Base-by-base conservation (phyloP, 2,888 invertebrate species). In the Smittia aterrima region DNA sequence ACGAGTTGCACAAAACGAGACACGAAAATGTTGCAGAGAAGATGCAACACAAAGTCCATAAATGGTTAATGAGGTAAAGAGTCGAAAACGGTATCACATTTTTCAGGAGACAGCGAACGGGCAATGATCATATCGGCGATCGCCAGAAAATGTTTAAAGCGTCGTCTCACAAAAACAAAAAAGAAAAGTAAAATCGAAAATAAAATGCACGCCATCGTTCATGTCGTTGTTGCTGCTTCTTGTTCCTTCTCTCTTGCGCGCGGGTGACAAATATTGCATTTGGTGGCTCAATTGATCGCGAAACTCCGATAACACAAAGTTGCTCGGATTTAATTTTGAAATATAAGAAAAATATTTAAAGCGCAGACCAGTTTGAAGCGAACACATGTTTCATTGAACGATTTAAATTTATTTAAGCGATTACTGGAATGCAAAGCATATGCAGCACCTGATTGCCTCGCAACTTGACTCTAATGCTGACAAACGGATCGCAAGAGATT, bases 51-150 rank as follows among this genome's bases (percentile, higher is more conserved):
- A n/a, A 24, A 18, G 53, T 25, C 70, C 70, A 54, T 70, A 27
- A 22, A 70, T 54, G 41, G 70, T 54, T 41, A 54, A 70, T 70
- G 70, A 70, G 70, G 54, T 70, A 70, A 70, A 53, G 16, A 20
- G 53, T 54, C 11, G 13, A 25, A 70, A 70, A 70, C 53, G 54
- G 70, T 70, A 70, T 54, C 70, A 70, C 53, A 53, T 54, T 70
- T 70, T 70, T 70, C 40, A 68, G 68, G 58, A 58, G 58, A 22
- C 22, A 58, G 20, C 18, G n/a, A 58, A 58, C 20, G 58, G 58
- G 22, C 58, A 20, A 22, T 22, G 18, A 58, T 22, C 58, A 58
- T 20, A 58, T 58, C 47, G 13, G 22, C 58, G 22, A 64, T 64
- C 22, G 22, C 58, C 20, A 18, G 22, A 18, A 58, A 13, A 58